These are phyloP conservation scores for Cylloceria caligata DNA, from an alignment of 2,888 invertebrate species.

Conservation along the genomic window DNA sequence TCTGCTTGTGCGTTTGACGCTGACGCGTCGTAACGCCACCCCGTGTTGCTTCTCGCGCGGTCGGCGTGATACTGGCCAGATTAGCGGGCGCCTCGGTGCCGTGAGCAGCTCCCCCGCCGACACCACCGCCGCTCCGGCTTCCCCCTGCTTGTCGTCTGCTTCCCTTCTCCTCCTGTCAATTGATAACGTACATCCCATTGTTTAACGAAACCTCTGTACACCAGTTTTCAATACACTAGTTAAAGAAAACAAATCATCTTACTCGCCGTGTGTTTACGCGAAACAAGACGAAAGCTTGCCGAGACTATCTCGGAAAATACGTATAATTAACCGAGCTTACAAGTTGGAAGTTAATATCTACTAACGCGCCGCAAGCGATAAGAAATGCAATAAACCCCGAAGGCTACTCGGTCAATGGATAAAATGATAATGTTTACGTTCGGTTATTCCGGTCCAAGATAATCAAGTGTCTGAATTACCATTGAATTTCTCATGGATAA, in stretches of 20 bases:
- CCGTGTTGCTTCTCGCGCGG: conserved; percentile 82
- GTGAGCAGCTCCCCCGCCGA: conserved; percentile 75
- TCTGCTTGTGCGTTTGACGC: conserved; percentile 74
- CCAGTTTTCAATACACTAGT: background rate
- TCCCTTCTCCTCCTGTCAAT: conserved; percentile 76
- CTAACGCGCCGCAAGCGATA: conserved; percentile 24
- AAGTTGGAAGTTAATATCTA: conserved; percentile 15
- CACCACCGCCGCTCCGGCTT: conserved; percentile 74
- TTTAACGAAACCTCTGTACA: conserved; percentile 25
- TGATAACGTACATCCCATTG: conserved; percentile 71
- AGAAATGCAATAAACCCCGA: background rate
- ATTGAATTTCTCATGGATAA: background rate
- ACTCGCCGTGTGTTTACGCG: background rate
- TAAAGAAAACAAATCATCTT: background rate
- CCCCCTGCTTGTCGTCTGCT: conserved; percentile 79
- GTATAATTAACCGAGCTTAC: conserved; percentile 41
- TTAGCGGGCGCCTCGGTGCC: conserved; percentile 81
- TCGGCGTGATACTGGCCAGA: conserved; percentile 83
- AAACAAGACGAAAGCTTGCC: background rate
- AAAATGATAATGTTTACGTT: conserved; percentile 5
- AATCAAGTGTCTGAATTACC: background rate
- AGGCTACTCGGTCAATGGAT: conserved; percentile 22
- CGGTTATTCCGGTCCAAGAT: background rate
- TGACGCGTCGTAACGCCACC: conserved; percentile 73
- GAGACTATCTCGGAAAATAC: background rate